Percentiles rank a stretch among this genome's conserved stretches.
These are phyloP conservation scores for Metacarcinus magister DNA, from an alignment of 2,888 invertebrate genomes.

Conservation along the genomic window DNA sequence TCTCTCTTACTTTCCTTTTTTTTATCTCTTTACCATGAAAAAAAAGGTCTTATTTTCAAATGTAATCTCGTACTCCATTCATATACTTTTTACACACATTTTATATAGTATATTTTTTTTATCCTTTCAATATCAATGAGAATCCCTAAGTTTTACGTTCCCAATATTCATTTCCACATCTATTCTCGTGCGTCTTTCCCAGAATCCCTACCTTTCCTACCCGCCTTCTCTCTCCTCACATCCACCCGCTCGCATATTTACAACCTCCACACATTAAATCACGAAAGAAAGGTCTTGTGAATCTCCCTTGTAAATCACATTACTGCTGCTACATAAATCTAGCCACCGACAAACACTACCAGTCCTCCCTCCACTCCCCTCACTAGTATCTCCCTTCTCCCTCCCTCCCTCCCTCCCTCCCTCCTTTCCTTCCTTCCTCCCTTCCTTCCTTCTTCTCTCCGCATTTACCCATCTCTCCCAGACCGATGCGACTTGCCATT, in stretches of 20 bases:
- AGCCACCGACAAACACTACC: not conserved
- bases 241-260: not conserved
- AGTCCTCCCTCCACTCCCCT: not conserved
- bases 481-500: not conserved
- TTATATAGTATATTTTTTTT: not conserved
- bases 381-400: not conserved
- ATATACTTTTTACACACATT: not conserved
- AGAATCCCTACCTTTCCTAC: not conserved
- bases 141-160: not conserved
- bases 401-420: not conserved
- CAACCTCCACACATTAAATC: not conserved
- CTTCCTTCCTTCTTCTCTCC: not conserved
- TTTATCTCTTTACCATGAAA: too few species aligned
- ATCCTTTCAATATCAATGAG: not conserved
- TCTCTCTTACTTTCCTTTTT: too few species aligned
- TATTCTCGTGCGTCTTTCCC: not conserved
- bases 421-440: not conserved
- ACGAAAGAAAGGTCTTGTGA: conserved; percentile 9
- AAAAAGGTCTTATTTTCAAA: too few species aligned
- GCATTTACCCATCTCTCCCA: not conserved
- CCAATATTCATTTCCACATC: not conserved
- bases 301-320: conserved; percentile 17
- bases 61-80: not conserved
- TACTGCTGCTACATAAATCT: conserved; percentile 13
- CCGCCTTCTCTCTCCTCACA: not conserved